Conservation (phyloP, 2,797 vertebrate species). For the Neopelma chrysocephalum region DNA sequence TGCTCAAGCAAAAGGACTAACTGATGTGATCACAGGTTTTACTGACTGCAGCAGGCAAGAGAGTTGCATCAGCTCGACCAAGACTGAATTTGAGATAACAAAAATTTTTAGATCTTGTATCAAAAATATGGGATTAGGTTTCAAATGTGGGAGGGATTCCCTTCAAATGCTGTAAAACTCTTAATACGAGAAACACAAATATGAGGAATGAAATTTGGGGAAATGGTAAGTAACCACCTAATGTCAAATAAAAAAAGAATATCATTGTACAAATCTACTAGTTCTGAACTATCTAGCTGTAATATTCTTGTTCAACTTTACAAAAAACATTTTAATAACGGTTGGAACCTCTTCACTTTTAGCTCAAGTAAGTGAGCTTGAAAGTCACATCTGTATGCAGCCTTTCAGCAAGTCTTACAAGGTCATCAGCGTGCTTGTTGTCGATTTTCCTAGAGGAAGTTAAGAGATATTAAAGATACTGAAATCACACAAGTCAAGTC, state of each 20-base stretch:
- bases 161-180: neutral
- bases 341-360: neutral
- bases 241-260: neutral
- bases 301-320: neutral
- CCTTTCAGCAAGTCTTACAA: neutral
- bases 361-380: neutral
- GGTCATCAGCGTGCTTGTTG: neutral
- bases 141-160: neutral
- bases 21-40: neutral
- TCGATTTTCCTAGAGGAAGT: neutral
- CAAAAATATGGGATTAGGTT: neutral
- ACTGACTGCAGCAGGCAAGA: neutral
- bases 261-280: neutral
- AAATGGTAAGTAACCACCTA: neutral
- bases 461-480: neutral
- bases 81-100: neutral
- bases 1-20: neutral
- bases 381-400: neutral
- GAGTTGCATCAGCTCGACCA: neutral
- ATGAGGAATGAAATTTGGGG: neutral
- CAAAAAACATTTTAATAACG: neutral
- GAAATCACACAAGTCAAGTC: neutral
- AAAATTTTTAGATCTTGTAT: neutral
- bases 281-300: neutral
- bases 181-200: neutral